phyloP scores from a whole-genome alignment of 2,888 invertebrate genomes.

The Melipona bicolor region DNA sequence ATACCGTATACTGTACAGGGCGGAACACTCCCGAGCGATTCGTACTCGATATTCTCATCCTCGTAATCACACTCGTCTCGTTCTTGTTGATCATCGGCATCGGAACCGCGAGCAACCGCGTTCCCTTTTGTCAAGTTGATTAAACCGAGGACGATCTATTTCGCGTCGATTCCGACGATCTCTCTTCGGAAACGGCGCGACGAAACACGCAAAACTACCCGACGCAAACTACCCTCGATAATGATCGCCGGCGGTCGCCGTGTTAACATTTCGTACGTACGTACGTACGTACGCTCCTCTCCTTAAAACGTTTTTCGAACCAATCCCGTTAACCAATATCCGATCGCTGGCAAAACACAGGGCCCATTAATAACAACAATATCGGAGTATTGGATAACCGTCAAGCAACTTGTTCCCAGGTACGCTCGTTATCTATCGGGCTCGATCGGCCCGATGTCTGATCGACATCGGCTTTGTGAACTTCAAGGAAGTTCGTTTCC shows the following conservation, averaged over 20 bases:
- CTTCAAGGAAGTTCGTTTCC: constrained; percentile 54
- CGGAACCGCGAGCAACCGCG: not conserved
- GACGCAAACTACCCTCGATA: constrained; percentile 7
- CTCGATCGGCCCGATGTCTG: constrained; percentile 35
- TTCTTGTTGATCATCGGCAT: not conserved
- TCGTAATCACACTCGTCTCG: not conserved
- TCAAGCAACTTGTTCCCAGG: constrained; percentile 32
- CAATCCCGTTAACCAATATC: constrained; percentile 52
- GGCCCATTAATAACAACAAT: constrained; percentile 55
- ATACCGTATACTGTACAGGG: not conserved
- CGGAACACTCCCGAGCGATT: too few species aligned
- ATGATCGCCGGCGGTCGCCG: constrained; percentile 13
- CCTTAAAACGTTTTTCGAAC: constrained; percentile 34
- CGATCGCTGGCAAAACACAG: constrained; percentile 34
- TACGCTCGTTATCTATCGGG: constrained; percentile 49
- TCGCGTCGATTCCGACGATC: not conserved
- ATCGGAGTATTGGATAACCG: constrained; percentile 58
- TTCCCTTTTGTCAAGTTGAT: not conserved
- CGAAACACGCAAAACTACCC: not conserved
- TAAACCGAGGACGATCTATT: not conserved
- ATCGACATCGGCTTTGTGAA: constrained; percentile 58
- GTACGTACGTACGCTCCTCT: not conserved
- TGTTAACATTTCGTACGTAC: constrained; percentile 2
- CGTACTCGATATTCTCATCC: not conserved
- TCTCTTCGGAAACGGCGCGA: not conserved